phyloP scores from a whole-genome alignment of 2,888 invertebrate species.

The Allygus modestus region DNA sequence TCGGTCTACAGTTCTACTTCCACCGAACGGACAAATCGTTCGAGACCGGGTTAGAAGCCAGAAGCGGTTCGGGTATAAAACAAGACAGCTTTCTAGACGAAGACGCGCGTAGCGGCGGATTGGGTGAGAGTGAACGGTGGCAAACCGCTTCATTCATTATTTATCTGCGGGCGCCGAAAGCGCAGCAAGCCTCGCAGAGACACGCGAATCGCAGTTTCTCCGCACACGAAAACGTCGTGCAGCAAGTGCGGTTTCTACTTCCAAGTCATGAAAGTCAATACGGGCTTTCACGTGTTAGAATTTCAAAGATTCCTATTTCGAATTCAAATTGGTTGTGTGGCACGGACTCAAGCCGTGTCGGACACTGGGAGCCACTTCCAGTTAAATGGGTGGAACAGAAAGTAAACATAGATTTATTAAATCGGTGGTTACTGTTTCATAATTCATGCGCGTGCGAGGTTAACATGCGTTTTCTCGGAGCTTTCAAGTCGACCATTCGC shows the following conservation, averaged over 20 bases:
- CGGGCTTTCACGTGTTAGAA: constrained; percentile 16
- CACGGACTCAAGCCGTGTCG: background rate
- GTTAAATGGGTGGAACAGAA: background rate
- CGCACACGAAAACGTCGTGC: background rate
- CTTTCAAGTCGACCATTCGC: too few species aligned
- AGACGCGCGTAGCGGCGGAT: too few species aligned
- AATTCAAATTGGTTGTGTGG: constrained; percentile 1
- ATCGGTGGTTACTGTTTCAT: too few species aligned
- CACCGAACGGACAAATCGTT: background rate
- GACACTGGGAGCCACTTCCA: background rate
- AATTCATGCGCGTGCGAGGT: too few species aligned
- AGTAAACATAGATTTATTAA: background rate
- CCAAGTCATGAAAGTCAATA: constrained; percentile 5
- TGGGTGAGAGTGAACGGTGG: too few species aligned
- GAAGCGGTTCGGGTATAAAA: too few species aligned
- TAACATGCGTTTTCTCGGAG: too few species aligned
- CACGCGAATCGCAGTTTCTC: background rate
- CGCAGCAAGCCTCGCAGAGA: background rate
- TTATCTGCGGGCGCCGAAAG: background rate
- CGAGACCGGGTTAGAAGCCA: background rate
- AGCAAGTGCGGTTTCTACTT: background rate
- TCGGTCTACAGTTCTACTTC: constrained; percentile 2
- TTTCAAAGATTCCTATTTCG: constrained; percentile 2
- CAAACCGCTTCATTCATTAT: constrained; percentile 9
- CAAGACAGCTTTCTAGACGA: constrained; percentile 19